phyloP scores from a whole-genome alignment of 2,888 invertebrate species.

The Torymus aiolomorphi region DNA sequence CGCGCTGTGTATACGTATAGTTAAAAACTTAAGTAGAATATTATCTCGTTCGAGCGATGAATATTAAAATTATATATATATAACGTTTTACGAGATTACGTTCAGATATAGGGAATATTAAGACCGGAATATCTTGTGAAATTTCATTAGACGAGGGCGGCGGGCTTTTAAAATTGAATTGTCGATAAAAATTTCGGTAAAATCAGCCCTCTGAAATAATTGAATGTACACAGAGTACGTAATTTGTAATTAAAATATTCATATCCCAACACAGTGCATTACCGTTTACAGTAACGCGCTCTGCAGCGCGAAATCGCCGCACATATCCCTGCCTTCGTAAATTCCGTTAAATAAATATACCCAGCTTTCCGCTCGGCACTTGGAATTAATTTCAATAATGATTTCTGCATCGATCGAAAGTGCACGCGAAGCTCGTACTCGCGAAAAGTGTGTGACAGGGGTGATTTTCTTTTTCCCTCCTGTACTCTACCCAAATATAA shows the following conservation, averaged over 20 bases:
- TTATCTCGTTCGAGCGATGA: no score
- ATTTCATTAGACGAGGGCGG: no score
- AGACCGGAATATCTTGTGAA: no score
- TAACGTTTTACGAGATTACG: no score
- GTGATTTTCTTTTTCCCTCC: no score
- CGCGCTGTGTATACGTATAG: no score
- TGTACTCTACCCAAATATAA: not conserved
- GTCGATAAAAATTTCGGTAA: no score
- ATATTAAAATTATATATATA: no score
- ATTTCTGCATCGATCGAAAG: not conserved
- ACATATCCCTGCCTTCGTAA: not conserved
- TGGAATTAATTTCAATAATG: constrained; percentile 36
- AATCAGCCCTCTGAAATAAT: not conserved
- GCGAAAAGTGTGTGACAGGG: not conserved
- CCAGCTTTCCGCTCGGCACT: not conserved
- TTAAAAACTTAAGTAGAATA: no score
- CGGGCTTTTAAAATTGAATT: no score
- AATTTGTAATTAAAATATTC: constrained; percentile 12
- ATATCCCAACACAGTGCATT: not conserved
- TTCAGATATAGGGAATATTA: no score
- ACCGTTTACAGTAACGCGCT: not conserved
- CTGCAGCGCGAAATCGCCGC: not conserved
- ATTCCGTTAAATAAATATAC: constrained; percentile 19
- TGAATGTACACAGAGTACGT: not conserved
- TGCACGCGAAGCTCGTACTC: not conserved